phyloP scores from a whole-genome alignment of 2,113 vertebrate genomes.

The Rhea pennata region DNA sequence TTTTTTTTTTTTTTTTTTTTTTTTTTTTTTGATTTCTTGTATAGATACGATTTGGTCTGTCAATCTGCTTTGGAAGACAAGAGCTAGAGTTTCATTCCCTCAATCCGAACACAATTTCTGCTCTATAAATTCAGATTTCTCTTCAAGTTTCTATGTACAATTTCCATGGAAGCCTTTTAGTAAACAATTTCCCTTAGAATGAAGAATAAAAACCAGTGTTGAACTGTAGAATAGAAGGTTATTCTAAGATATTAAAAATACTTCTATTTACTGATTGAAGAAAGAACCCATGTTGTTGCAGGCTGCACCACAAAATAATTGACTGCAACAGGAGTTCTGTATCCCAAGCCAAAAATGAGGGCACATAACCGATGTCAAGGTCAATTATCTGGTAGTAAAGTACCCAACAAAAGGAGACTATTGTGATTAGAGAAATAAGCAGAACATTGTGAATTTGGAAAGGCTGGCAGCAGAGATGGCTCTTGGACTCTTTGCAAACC shows the following conservation, averaged over 20 bases:
- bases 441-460: slow-evolving; percentile 77
- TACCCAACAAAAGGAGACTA: slow-evolving; percentile 79
- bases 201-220: slow-evolving; percentile 70
- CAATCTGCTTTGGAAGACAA: slow-evolving; percentile 3
- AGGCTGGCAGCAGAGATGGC: slow-evolving; percentile 67
- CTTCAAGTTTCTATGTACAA: neutral
- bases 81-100: slow-evolving; percentile 29
- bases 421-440: slow-evolving; percentile 80
- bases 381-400: slow-evolving; percentile 80
- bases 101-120: slow-evolving; percentile 25
- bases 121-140: slow-evolving; percentile 14
- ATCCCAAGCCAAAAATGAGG: slow-evolving; percentile 79
- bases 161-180: slow-evolving; percentile 33
- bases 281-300: slow-evolving; percentile 77
- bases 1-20: neutral
- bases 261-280: slow-evolving; percentile 75
- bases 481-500: slow-evolving; percentile 65
- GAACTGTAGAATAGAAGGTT: slow-evolving; percentile 72
- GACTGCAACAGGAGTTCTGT: slow-evolving; percentile 81
- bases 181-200: slow-evolving; percentile 56
- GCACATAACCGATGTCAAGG: slow-evolving; percentile 79
- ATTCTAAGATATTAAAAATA: slow-evolving; percentile 78
- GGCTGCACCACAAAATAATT: slow-evolving; percentile 78
- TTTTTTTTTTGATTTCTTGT: slow-evolving; percentile 22
- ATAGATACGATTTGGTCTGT: slow-evolving; percentile 37